These are phyloP conservation scores for Zoanthus sansibaricus DNA, from an alignment of 92 coral and sea anemone species.

Conservation along the genomic window DNA sequence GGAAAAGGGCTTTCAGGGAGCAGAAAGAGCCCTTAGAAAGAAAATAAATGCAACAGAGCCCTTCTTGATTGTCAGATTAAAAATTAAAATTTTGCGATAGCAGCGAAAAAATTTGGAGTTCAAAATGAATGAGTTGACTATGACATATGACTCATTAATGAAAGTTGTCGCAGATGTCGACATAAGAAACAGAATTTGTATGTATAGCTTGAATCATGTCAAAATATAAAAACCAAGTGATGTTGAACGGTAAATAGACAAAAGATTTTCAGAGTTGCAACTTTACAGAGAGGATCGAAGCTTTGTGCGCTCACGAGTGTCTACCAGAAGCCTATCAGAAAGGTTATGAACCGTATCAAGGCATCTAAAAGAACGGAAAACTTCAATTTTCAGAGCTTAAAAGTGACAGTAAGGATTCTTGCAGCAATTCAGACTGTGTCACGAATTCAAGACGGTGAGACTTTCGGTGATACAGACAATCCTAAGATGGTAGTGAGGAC, in stretches of 20 bases:
- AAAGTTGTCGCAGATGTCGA: not conserved
- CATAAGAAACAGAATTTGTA: not conserved
- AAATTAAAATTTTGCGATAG: not conserved
- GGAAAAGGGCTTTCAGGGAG: constrained; percentile 8
- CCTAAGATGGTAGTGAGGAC: not conserved
- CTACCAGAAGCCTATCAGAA: not conserved
- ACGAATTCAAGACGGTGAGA: not conserved
- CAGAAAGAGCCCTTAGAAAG: not conserved
- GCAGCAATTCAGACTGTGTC: not conserved
- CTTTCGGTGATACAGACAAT: not conserved
- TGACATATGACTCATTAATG: not conserved
- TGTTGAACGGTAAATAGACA: not conserved
- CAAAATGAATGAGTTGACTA: not conserved
- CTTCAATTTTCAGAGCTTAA: no score
- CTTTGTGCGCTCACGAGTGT: not conserved
- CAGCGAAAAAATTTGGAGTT: not conserved
- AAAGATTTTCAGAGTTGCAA: not conserved
- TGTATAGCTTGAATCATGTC: not conserved
- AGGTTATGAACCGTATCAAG: not conserved
- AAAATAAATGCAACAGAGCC: not conserved
- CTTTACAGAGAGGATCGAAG: not conserved
- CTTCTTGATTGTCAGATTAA: not conserved
- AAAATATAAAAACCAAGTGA: not conserved
- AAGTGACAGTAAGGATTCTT: not conserved
- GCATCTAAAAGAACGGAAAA: not conserved